phyloP scores from a whole-genome alignment of 2,888 invertebrate species.

The Nymphalis c-album region DNA sequence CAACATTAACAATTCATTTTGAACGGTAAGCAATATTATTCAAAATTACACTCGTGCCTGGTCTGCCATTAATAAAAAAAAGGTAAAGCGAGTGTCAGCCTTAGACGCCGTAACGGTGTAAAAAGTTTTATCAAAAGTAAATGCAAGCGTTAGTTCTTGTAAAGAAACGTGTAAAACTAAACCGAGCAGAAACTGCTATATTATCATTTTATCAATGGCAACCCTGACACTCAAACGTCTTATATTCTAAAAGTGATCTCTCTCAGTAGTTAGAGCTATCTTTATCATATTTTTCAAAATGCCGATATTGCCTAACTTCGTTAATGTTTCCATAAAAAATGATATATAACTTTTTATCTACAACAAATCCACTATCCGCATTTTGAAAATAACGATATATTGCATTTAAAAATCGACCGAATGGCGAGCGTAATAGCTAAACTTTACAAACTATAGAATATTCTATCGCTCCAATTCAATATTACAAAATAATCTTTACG shows the following conservation, averaged over 20 bases:
- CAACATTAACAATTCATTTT: constrained; percentile 72
- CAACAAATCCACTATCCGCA: constrained; percentile 24
- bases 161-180: constrained; percentile 45
- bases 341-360: constrained; percentile 20
- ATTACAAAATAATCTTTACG: constrained; percentile 45
- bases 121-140: constrained; percentile 62
- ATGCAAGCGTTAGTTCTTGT: constrained; percentile 60
- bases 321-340: background rate
- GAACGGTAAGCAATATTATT: constrained; percentile 75
- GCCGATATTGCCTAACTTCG: background rate
- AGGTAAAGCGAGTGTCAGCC: constrained; percentile 29
- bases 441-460: constrained; percentile 57
- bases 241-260: constrained; percentile 71
- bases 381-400: constrained; percentile 44
- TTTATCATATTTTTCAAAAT: constrained; percentile 44
- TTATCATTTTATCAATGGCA: constrained; percentile 55
- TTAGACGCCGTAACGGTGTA: constrained; percentile 49
- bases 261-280: constrained; percentile 70
- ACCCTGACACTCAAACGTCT: constrained; percentile 64
- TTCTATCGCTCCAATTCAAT: constrained; percentile 58
- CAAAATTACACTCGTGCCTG: constrained; percentile 59
- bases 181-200: constrained; percentile 41
- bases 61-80: constrained; percentile 56
- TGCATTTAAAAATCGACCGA: constrained; percentile 24
- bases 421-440: constrained; percentile 42